phyloP scores from a whole-genome alignment of 2,113 vertebrate species.

The Festucalex cinctus region DNA sequence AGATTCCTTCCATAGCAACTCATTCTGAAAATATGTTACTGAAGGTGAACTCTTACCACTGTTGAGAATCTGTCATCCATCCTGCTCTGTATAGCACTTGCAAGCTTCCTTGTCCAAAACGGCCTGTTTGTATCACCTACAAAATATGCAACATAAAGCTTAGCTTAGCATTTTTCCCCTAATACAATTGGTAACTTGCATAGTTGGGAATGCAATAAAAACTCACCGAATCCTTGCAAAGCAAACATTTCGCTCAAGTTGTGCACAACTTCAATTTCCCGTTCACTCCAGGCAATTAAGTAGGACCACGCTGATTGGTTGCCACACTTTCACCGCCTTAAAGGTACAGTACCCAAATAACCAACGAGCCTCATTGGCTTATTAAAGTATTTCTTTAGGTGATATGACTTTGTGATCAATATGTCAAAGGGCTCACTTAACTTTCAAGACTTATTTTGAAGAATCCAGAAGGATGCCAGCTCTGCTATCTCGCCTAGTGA shows the following conservation, averaged over 20 bases:
- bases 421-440: background rate
- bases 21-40: background rate
- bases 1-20: background rate
- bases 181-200: background rate
- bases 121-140: background rate
- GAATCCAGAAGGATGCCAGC: background rate
- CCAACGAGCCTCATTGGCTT: too few relatives aligned
- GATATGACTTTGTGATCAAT: background rate
- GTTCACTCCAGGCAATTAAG: background rate
- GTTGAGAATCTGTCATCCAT: background rate
- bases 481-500: background rate
- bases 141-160: background rate
- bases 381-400: background rate
- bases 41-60: background rate
- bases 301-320: slow-evolving; percentile 1
- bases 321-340: background rate
- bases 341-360: background rate
- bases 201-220: background rate
- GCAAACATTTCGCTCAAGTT: too few relatives aligned
- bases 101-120: background rate
- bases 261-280: background rate
- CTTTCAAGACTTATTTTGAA: background rate
- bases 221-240: background rate
- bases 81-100: background rate
- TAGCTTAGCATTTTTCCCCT: too few relatives aligned